These are phyloP conservation scores for Enteromius trimaculatus DNA, from an alignment of 2,797 vertebrate species.

Conservation along the genomic window DNA sequence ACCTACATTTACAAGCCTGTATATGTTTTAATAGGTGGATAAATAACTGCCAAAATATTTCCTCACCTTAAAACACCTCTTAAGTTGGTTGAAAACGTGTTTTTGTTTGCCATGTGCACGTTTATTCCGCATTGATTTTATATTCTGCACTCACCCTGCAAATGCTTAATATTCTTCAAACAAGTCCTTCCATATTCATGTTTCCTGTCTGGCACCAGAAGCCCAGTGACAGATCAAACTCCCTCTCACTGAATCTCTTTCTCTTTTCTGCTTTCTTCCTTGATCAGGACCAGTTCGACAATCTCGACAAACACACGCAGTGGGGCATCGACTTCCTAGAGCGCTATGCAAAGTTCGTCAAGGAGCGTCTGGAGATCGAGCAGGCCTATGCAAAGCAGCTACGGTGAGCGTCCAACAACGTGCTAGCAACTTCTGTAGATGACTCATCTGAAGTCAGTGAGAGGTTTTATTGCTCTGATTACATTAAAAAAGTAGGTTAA, in stretches of 20 bases:
- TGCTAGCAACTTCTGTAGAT: background rate
- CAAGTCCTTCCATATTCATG: constrained; percentile 45
- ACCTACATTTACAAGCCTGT: background rate
- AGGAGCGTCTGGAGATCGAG: constrained; percentile 97
- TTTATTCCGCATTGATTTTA: constrained; percentile 25
- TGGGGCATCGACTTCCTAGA: constrained; percentile 99
- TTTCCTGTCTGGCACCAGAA: constrained; percentile 45
- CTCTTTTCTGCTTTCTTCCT: constrained; percentile 58
- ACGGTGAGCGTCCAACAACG: constrained; percentile 77
- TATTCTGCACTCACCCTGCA: background rate
- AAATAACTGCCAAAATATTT: background rate
- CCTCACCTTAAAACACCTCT: background rate
- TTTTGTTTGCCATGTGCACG: background rate
- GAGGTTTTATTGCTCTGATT: background rate
- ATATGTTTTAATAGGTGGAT: background rate
- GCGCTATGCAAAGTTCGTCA: constrained; percentile 97
- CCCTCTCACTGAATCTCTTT: constrained; percentile 9
- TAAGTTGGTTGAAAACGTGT: background rate
- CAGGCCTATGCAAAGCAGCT: constrained; percentile 98
- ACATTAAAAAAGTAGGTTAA: background rate
- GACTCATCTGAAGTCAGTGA: background rate
- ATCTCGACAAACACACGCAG: constrained; percentile 97
- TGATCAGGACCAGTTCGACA: constrained; percentile 96
- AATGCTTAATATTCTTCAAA: constrained; percentile 40
- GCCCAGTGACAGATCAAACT: constrained; percentile 13